Evolutionary conservation across 2,113 vertebrate genomes (phyloP), one percentile per base, ranked within the genome.

Genomic region (Prinia subflava): DNA sequence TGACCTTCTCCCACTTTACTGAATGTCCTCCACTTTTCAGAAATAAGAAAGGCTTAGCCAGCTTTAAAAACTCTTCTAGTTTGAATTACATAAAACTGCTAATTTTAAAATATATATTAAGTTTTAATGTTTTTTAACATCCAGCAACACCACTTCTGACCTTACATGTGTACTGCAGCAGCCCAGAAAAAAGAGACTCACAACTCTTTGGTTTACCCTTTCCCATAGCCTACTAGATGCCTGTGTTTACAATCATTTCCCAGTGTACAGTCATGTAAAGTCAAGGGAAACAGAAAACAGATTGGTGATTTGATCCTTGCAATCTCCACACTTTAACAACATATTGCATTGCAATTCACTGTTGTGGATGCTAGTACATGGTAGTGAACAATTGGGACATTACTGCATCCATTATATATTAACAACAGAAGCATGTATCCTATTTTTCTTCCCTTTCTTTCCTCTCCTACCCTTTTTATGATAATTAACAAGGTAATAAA

Each of bases 401-500:
- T 67, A 82, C 63, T 77, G 33, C 68, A 78, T 53, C 79, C 75
- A 90, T 75, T 81, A 77, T 81, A 83, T 77, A 86, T 96, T 95
- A 91, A 91, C 85, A 92, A 75, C 47, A 87, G 76, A 94, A 90
- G 64, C 1, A 0, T 86, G 64, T 87, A 93, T 70, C 83, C 76
- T 80, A 81, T 69, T 93, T 91, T 81, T 87, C 64, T 83, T 78
- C 37, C 49, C 52, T 82, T 63, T 91, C 41, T 88, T 55, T 69
- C 53, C 52, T 82, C 62, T 41, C 25, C 31, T 75, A 49, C 35
- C 16, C 31, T 88, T 95, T 83, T 75, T 9, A 55, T 80, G 56
- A 68, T 90, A 88, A 96, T 96, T 94, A 96, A 94, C 83, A 88
- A 88, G 56, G 88, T 68, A 95, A 95, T 95, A 96, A 94, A 93